phyloP scores from a whole-genome alignment of 1,140 invertebrate species.

The Bombus sibiricus region DNA sequence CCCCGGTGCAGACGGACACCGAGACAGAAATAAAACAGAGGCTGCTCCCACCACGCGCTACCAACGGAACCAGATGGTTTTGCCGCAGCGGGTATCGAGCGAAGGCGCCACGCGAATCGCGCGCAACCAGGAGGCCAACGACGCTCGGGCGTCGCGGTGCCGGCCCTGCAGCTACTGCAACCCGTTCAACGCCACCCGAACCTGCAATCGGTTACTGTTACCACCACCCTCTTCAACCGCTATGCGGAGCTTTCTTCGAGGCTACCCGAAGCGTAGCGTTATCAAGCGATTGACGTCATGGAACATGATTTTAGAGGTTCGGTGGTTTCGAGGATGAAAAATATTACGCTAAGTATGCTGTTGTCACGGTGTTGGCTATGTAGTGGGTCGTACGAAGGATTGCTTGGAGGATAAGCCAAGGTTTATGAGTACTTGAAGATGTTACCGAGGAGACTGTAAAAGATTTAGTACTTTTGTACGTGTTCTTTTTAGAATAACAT shows the following conservation, averaged over 20 bases:
- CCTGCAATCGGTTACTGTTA: slow-evolving; percentile 6
- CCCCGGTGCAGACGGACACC: slow-evolving; percentile 39
- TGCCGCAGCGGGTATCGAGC: slow-evolving; percentile 65
- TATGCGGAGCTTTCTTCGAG: neutral
- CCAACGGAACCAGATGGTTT: slow-evolving; percentile 48
- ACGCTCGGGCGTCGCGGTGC: slow-evolving; percentile 62
- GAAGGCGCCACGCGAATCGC: slow-evolving; percentile 47
- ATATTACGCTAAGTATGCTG: too few relatives aligned
- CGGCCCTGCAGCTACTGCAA: slow-evolving; percentile 57
- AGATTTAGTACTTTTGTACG: too few relatives aligned
- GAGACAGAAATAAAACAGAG: slow-evolving; percentile 80
- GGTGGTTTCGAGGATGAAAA: too few relatives aligned
- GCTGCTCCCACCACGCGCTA: slow-evolving; percentile 70
- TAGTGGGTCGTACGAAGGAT: too few relatives aligned
- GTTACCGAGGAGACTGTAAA: too few relatives aligned
- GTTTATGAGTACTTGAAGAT: too few relatives aligned
- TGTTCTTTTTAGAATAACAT: too few relatives aligned
- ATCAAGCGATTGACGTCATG: neutral
- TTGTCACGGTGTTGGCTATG: too few relatives aligned
- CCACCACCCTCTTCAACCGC: neutral
- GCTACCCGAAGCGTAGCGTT: neutral
- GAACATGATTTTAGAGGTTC: neutral
- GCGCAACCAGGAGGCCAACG: slow-evolving; percentile 27
- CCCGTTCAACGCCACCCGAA: slow-evolving; percentile 3
- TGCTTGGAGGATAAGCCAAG: too few relatives aligned